These are phyloP conservation scores for Styela clava DNA, from an alignment of 23 tunicate genomes.

Conservation along the genomic window DNA sequence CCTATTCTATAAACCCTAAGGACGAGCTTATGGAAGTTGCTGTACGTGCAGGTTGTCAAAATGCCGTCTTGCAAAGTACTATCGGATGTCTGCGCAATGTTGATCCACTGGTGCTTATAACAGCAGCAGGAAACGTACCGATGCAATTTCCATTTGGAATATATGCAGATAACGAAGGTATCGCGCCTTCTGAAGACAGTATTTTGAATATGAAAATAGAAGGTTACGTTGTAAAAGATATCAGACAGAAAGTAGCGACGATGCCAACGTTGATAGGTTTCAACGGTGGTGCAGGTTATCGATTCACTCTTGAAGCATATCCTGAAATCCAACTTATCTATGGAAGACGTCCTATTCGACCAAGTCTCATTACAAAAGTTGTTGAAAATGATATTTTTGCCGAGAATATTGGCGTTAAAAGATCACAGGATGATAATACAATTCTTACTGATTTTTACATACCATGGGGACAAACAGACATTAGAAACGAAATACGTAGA, in stretches of 20 bases:
- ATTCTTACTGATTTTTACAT: neutral
- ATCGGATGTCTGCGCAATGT: constrained; percentile 7
- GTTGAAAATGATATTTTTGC: constrained; percentile 14
- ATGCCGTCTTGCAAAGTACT: neutral
- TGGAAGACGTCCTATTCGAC: neutral
- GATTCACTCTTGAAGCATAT: constrained; percentile 16
- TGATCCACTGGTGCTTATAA: neutral
- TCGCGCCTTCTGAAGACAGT: neutral
- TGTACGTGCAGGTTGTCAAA: neutral
- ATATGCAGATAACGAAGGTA: neutral
- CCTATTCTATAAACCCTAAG: constrained; percentile 1
- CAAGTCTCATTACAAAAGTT: neutral
- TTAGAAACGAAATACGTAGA: constrained; percentile 9
- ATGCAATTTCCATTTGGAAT: constrained; percentile 19
- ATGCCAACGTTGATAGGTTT: constrained; percentile 13
- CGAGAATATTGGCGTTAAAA: neutral
- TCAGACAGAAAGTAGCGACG: neutral
- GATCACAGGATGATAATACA: neutral
- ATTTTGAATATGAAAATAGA: neutral
- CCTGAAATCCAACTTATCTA: constrained; percentile 15
- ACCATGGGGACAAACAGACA: constrained; percentile 23
- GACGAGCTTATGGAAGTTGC: neutral
- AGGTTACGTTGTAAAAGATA: neutral
- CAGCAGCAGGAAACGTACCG: constrained; percentile 14
- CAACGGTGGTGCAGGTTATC: constrained; percentile 20